Evolutionary conservation across 2,113 vertebrate species (phyloP).

Genomic region (Carassius gibelio): DNA sequence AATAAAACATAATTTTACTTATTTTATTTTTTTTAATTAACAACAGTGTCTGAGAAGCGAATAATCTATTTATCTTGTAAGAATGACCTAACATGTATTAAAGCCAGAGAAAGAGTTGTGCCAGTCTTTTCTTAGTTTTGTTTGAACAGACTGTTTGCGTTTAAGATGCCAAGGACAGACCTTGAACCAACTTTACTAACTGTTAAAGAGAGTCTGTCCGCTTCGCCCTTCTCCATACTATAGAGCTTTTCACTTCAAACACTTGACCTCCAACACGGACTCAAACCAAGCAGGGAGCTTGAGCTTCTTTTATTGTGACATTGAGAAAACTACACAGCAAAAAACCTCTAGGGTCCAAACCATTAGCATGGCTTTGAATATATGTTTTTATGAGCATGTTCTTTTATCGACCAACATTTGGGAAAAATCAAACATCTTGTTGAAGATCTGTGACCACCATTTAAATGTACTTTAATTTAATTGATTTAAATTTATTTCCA

Average conservation of each 20-base stretch:
- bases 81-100: not conserved
- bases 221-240: conserved; percentile 35
- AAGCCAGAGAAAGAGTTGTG: not conserved
- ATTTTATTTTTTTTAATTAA: too few species aligned
- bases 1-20: too few species aligned
- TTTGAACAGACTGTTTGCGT: not conserved
- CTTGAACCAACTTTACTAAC: conserved; percentile 54
- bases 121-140: conserved; percentile 29
- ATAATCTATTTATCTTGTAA: not conserved
- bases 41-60: not conserved
- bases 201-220: conserved; percentile 46
- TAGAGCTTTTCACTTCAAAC: conserved; percentile 58
- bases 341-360: conserved; percentile 45
- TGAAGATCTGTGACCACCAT: conserved; percentile 36
- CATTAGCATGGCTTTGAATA: conserved; percentile 58
- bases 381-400: conserved; percentile 39
- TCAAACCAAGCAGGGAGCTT: conserved; percentile 56
- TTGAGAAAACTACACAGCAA: conserved; percentile 43
- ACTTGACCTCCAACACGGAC: conserved; percentile 48
- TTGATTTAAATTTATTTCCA: not conserved
- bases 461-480: conserved; percentile 21
- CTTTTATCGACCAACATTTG: conserved; percentile 49
- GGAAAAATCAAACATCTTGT: conserved; percentile 37
- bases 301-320: conserved; percentile 58
- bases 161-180: conserved; percentile 53